Conservation (phyloP, 1,140 invertebrate genomes). For the Drosophila eugracilis region DNA sequence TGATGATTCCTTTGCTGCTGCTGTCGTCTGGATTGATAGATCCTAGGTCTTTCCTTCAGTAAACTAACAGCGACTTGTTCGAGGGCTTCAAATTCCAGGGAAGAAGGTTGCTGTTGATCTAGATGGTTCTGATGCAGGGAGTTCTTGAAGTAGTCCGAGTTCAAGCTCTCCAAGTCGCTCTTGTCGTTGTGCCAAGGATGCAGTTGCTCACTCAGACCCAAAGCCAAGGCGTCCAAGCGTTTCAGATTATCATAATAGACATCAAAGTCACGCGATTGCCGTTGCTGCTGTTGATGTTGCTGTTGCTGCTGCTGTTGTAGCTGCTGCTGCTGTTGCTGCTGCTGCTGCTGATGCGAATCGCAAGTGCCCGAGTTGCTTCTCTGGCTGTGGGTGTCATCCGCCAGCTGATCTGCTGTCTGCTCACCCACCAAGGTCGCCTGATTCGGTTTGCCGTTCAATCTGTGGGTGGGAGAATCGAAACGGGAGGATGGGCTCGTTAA, state of each 20-base stretch:
- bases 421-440: constrained; percentile 53
- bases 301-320: constrained; percentile 45
- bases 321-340: constrained; percentile 23
- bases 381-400: constrained; percentile 61
- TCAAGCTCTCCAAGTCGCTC: constrained; percentile 88
- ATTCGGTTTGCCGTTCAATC: constrained; percentile 64
- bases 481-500: constrained; percentile 41
- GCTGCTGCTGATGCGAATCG: constrained; percentile 72
- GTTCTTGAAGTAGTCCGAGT: constrained; percentile 88
- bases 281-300: constrained; percentile 37
- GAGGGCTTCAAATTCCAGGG: constrained; percentile 70
- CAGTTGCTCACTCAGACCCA: constrained; percentile 72
- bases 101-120: constrained; percentile 60
- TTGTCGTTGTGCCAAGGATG: constrained; percentile 84
- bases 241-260: constrained; percentile 84
- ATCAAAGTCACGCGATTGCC: constrained; percentile 75
- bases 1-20: constrained; percentile 43
- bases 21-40: constrained; percentile 75
- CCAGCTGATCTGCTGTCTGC: constrained; percentile 47
- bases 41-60: constrained; percentile 68
- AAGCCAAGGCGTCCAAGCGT: constrained; percentile 77
- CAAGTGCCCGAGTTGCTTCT: constrained; percentile 67
- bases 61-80: constrained; percentile 63
- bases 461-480: constrained; percentile 38
- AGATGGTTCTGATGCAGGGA: constrained; percentile 77